These are phyloP conservation scores for Agelastica alni DNA, from an alignment of 2,888 invertebrate species.

Conservation along the genomic window DNA sequence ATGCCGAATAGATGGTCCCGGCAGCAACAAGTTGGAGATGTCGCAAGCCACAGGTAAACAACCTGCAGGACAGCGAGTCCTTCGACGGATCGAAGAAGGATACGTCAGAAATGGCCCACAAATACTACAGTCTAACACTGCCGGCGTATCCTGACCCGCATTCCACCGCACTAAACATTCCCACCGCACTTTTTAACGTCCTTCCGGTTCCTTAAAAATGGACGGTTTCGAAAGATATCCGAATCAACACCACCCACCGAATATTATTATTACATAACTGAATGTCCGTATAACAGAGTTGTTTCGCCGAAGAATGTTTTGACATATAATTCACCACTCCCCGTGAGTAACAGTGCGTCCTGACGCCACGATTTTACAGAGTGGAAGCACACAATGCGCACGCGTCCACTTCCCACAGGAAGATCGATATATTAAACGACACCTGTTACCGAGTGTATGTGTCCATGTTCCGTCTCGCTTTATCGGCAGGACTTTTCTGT, in stretches of 20 bases:
- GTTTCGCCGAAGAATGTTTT: constrained; percentile 12
- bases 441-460: constrained; percentile 53
- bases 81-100: constrained; percentile 20
- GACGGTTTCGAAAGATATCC: constrained; percentile 32
- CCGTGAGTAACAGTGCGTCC: constrained; percentile 53
- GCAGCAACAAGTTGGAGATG: constrained; percentile 54
- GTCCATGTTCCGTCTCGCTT: constrained; percentile 32
- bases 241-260: constrained; percentile 8
- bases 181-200: too few species aligned
- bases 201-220: constrained; percentile 18
- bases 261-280: too few species aligned
- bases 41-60: constrained; percentile 55
- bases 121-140: constrained; percentile 22
- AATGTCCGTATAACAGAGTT: constrained; percentile 14
- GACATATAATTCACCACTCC: constrained; percentile 50
- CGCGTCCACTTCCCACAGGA: constrained; percentile 45
- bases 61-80: constrained; percentile 40
- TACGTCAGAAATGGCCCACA: constrained; percentile 18
- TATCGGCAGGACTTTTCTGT: constrained; percentile 3
- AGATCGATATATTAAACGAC: constrained; percentile 55
- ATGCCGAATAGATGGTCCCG: constrained; percentile 45
- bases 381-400: constrained; percentile 49
- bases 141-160: constrained; percentile 24
- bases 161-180: constrained; percentile 24
- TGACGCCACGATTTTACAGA: constrained; percentile 42